Percentiles rank a stretch among this genome's conserved stretches.
Evolutionary conservation across 2,113 vertebrate genomes (phyloP).

Genomic region (Eudyptes chrysolophus): DNA sequence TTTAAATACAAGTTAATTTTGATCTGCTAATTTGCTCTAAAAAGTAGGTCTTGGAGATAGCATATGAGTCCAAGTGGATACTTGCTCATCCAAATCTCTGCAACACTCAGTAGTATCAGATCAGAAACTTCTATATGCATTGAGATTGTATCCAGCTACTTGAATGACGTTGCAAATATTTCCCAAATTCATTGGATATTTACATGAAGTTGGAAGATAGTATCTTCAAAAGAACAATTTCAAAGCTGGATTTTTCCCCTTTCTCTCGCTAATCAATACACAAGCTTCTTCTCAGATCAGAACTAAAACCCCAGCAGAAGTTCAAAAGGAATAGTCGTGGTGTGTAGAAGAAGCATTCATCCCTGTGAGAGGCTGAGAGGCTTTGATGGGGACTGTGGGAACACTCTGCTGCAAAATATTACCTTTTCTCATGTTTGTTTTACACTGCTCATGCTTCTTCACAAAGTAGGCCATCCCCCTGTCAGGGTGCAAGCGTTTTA

Average conservation of each 20-base stretch:
- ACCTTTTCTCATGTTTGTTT: background rate
- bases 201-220: background rate
- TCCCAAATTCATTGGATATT: background rate
- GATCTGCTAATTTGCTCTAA: background rate
- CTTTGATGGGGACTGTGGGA: background rate
- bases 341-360: background rate
- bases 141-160: background rate
- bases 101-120: background rate
- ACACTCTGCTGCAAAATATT: background rate
- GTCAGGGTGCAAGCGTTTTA: background rate
- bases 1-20: background rate
- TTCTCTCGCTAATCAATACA: slow-evolving; percentile 3
- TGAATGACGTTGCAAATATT: background rate
- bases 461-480: background rate
- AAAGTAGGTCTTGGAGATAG: background rate
- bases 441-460: background rate
- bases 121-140: background rate
- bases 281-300: background rate
- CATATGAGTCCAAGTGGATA: background rate
- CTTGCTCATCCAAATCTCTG: background rate
- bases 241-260: background rate
- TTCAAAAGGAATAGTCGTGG: background rate
- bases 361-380: background rate
- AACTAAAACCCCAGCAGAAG: background rate
- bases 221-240: slow-evolving; percentile 26